Percentiles rank a stretch among this genome's conserved stretches.
These are phyloP conservation scores for Diogma glabrata DNA, from an alignment of 2,888 invertebrate genomes.

Conservation along the genomic window DNA sequence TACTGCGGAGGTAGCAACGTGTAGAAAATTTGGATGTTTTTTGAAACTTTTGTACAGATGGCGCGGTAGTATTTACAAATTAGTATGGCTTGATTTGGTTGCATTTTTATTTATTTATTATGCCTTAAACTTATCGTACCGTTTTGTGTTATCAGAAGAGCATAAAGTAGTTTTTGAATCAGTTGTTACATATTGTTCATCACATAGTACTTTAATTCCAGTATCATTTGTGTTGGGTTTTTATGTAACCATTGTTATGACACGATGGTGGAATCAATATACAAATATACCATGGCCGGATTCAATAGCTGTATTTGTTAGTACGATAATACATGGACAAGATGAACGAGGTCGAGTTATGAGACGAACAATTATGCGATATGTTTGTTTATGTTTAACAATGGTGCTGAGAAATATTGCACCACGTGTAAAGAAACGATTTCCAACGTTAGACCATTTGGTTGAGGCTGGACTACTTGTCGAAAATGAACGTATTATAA, in stretches of 20 bases:
- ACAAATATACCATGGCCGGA: slow-evolving; percentile 78
- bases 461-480: slow-evolving; percentile 74
- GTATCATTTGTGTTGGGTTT: slow-evolving; percentile 89
- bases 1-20: slow-evolving; percentile 76
- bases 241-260: slow-evolving; percentile 87
- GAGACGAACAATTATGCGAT: slow-evolving; percentile 71
- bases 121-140: slow-evolving; percentile 63
- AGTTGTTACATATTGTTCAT: slow-evolving; percentile 72
- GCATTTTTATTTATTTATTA: slow-evolving; percentile 72
- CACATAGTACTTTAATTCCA: slow-evolving; percentile 79
- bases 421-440: slow-evolving; percentile 80
- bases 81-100: slow-evolving; percentile 81
- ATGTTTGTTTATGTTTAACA: slow-evolving; percentile 75
- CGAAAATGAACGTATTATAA: slow-evolving; percentile 68
- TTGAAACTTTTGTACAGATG: slow-evolving; percentile 75
- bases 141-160: slow-evolving; percentile 50
- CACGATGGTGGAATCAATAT: slow-evolving; percentile 86
- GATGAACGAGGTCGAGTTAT: slow-evolving; percentile 72
- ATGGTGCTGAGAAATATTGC: slow-evolving; percentile 80
- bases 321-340: slow-evolving; percentile 71
- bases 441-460: slow-evolving; percentile 71
- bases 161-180: slow-evolving; percentile 72
- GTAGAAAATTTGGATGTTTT: slow-evolving; percentile 77
- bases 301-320: slow-evolving; percentile 75
- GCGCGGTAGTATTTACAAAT: slow-evolving; percentile 90